Evolutionary conservation across 2,113 vertebrate species (phyloP).

Genomic region (Aplodontia rufa): DNA sequence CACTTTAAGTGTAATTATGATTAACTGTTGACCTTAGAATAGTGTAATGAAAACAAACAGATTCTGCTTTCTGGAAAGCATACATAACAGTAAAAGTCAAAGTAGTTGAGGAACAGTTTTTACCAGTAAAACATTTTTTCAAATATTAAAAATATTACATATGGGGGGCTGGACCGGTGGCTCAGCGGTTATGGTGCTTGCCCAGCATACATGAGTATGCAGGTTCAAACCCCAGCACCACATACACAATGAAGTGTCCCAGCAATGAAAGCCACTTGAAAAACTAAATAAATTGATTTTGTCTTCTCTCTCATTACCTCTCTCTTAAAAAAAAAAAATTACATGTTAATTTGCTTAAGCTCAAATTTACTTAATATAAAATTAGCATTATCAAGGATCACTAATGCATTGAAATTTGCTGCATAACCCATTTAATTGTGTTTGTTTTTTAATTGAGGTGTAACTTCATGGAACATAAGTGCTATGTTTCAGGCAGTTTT

Average conservation of each 20-base stretch:
- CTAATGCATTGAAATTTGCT: conserved; percentile 6
- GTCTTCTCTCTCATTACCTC: too few species aligned
- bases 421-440: not conserved
- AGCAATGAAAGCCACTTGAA: too few species aligned
- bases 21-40: not conserved
- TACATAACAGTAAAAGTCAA: conserved; percentile 17
- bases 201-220: too few species aligned
- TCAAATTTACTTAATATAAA: not conserved
- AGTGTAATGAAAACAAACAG: not conserved
- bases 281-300: too few species aligned
- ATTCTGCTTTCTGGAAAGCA: conserved; percentile 29
- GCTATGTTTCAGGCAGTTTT: conserved; percentile 18
- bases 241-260: too few species aligned
- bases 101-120: not conserved
- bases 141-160: not conserved
- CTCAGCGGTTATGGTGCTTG: too few species aligned
- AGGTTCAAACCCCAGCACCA: too few species aligned
- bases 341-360: not conserved
- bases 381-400: not conserved
- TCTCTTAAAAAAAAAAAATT: too few species aligned
- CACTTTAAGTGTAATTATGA: conserved; percentile 5
- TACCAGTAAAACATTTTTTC: not conserved
- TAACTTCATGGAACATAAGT: not conserved
- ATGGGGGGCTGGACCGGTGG: too few species aligned
- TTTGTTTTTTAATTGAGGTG: not conserved